Evolutionary conservation across 2,888 invertebrate species (phyloP), one percentile per base, ranked within the genome.

Genomic region (Choreutis nemorana): DNA sequence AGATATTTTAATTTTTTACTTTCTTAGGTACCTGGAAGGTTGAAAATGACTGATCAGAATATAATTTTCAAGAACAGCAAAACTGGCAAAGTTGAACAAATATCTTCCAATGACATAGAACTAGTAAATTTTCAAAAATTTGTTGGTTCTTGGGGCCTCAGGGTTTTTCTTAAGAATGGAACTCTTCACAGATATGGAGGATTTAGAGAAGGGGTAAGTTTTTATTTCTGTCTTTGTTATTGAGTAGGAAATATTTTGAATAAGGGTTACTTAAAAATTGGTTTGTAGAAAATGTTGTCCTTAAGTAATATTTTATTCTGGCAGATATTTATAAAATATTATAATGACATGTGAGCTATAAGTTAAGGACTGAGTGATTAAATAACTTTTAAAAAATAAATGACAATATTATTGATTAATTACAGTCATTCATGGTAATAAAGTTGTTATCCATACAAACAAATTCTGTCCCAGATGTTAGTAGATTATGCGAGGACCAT

Each of bases 81-180:
- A 72, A 98, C 97, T 1, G 98, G 98, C 2, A 97, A 96, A 71
- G 92, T 97, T 1, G 97, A 97, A 55, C 93, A 94, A 56, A 87
- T 97, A 39, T 81, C 85, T 18, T 83, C 89, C 0, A 77, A 83
- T 26, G 97, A 98, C 43, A 89, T 99, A 50, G 95, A 97, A 30
- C 72, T 90, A 32, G 91, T 94, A 0, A 91, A 93, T 60, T 97
- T 96, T 81, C 91, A 97, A 59, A 90, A 92, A 51, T 87, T 99
- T 45, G 91, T 95, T 18, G 90, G 94, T 11, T 89, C 88, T 1
- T 91, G 91, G 86, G 97, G 97, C 1, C 67, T 99, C 2, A 83
- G 97, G 29, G 77, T 99, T 14, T 91, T 95, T 45, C 73, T 95
- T 23, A 94, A 94, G 55, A 94, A 89, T 71, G 98, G 97, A 2